Percentiles rank a stretch among this genome's conserved stretches.
Conservation (phyloP, 2,113 vertebrate species). For the Tyto alba region DNA sequence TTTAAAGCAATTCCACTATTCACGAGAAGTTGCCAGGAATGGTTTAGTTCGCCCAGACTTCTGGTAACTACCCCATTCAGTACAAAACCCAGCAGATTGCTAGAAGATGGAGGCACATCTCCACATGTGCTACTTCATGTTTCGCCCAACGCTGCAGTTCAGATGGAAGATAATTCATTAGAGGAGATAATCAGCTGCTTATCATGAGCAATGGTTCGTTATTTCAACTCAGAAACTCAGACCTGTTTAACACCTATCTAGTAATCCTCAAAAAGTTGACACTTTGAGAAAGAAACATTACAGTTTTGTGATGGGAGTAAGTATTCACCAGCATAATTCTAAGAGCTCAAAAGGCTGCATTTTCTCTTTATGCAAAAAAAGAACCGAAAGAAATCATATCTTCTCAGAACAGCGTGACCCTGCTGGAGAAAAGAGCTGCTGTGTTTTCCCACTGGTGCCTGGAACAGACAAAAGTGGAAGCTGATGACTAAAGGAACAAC, state of each 20-base stretch:
- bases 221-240: not conserved
- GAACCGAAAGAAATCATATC: not conserved
- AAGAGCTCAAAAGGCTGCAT: not conserved
- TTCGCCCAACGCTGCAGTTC: not conserved
- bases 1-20: not conserved
- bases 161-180: not conserved
- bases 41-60: not conserved
- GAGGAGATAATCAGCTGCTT: not conserved
- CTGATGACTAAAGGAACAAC: not conserved
- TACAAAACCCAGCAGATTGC: not conserved
- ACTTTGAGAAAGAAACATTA: not conserved
- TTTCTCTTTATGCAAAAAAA: not conserved
- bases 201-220: not conserved
- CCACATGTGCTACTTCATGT: not conserved
- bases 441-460: not conserved
- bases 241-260: too few species aligned
- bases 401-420: not conserved
- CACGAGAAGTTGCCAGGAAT: not conserved
- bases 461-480: constrained; percentile 20
- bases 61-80: not conserved
- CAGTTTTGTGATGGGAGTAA: not conserved
- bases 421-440: not conserved
- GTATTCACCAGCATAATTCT: not conserved
- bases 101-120: not conserved
- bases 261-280: not conserved